These are phyloP conservation scores for Meiosimyza platycephala DNA, from an alignment of 2,888 invertebrate species.

Conservation along the genomic window DNA sequence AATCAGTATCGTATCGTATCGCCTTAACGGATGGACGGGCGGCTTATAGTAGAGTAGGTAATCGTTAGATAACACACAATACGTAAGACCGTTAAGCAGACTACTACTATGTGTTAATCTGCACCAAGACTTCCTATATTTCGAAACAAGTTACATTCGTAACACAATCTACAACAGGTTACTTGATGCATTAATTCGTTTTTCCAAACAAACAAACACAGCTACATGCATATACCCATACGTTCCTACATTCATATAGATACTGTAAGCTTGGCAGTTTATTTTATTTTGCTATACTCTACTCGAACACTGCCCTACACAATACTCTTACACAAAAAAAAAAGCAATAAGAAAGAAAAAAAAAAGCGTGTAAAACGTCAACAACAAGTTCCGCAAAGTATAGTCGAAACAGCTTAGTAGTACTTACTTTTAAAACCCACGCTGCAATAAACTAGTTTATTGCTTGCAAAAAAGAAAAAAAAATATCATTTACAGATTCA, in stretches of 20 bases:
- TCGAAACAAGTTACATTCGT: slow-evolving; percentile 66
- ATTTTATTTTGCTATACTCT: slow-evolving; percentile 15
- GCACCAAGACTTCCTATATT: slow-evolving; percentile 62
- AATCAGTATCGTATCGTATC: too few species aligned
- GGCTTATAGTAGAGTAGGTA: slow-evolving; percentile 33
- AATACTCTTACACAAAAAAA: neutral
- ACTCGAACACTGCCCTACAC: slow-evolving; percentile 16
- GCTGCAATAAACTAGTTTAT: too few species aligned
- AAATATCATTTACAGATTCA: too few species aligned
- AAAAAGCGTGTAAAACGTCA: slow-evolving; percentile 8
- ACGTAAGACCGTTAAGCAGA: slow-evolving; percentile 48
- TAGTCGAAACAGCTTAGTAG: neutral
- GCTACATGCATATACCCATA: slow-evolving; percentile 35
- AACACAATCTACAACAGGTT: slow-evolving; percentile 62
- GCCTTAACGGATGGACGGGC: slow-evolving; percentile 7
- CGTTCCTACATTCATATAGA: slow-evolving; percentile 24
- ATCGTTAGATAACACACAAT: slow-evolving; percentile 51
- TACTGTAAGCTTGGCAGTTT: neutral
- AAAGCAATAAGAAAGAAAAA: slow-evolving; percentile 7
- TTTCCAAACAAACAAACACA: slow-evolving; percentile 23
- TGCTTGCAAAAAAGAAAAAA: too few species aligned
- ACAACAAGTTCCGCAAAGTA: slow-evolving; percentile 18
- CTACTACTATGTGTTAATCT: slow-evolving; percentile 32
- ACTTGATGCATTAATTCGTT: slow-evolving; percentile 47
- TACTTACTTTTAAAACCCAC: slow-evolving; percentile 3